Conservation (phyloP, 2,888 invertebrate genomes). For the Drosophila neonasuta region DNA sequence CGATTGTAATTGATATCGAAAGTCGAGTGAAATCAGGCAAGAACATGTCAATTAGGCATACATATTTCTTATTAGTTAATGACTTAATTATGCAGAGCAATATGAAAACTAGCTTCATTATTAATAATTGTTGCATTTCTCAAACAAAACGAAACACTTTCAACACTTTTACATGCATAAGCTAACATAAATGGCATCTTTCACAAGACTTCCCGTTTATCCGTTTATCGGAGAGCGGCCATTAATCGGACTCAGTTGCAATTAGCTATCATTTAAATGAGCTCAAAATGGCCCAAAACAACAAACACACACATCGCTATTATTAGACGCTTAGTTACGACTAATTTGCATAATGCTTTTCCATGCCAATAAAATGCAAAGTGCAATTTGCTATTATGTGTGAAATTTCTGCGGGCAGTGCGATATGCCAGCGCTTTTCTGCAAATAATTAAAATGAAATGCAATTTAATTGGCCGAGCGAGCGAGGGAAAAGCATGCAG, state of each 20-base stretch:
- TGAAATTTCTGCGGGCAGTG: constrained; percentile 43
- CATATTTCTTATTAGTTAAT: constrained; percentile 4
- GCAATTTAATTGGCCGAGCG: constrained; percentile 55
- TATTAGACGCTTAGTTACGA: constrained; percentile 42
- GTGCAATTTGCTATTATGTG: constrained; percentile 55
- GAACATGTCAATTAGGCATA: constrained; percentile 11
- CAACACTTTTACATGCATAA: constrained; percentile 34
- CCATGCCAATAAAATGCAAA: constrained; percentile 63
- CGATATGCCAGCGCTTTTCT: background rate
- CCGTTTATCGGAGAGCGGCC: constrained; percentile 20
- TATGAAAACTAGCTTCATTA: constrained; percentile 25
- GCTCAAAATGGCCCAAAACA: constrained; percentile 51
- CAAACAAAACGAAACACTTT: constrained; percentile 24
- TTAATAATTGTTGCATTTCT: constrained; percentile 25
- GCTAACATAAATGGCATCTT: constrained; percentile 41
- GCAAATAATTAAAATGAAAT: constrained; percentile 43
- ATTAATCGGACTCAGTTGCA: constrained; percentile 40
- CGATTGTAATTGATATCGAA: constrained; percentile 21
- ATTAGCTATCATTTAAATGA: constrained; percentile 56
- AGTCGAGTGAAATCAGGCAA: constrained; percentile 15
- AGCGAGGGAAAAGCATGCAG: constrained; percentile 58
- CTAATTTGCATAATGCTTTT: constrained; percentile 60
- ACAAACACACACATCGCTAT: constrained; percentile 24
- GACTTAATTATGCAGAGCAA: constrained; percentile 1
- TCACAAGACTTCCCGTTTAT: constrained; percentile 53